Conservation (phyloP, 2,113 vertebrate genomes). For the Tragelaphus buxtoni region DNA sequence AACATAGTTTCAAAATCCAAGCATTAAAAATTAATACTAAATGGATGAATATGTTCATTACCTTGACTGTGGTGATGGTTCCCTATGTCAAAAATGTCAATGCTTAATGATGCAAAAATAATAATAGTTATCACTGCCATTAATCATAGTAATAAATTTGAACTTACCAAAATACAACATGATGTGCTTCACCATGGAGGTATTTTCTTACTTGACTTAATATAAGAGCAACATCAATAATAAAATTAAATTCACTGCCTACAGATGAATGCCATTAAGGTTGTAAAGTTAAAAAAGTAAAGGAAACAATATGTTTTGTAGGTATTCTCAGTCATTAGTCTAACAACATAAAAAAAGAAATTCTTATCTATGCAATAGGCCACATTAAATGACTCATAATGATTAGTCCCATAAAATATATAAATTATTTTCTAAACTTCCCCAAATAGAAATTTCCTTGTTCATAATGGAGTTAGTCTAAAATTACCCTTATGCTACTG, state of each 20-base stretch:
- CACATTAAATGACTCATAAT: background rate
- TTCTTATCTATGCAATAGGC: background rate
- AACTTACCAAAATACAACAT: background rate
- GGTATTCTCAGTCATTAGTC: background rate
- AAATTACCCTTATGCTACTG: background rate
- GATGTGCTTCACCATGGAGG: background rate
- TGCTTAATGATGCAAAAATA: slow-evolving; percentile 32
- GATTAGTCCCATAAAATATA: background rate
- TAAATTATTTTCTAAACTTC: background rate
- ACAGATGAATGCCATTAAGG: background rate
- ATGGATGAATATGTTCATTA: background rate
- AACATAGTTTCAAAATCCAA: slow-evolving; percentile 22
- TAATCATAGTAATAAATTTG: background rate
- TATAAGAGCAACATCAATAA: background rate
- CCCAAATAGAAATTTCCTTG: background rate
- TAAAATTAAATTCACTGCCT: background rate
- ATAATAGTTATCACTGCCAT: background rate
- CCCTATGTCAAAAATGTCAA: background rate
- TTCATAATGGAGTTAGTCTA: background rate
- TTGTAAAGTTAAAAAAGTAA: background rate
- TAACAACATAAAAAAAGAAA: background rate
- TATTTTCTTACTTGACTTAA: background rate
- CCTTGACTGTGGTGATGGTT: background rate
- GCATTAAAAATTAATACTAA: slow-evolving; percentile 1
- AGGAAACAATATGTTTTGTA: background rate